Conservation (phyloP, 2,888 invertebrate genomes). For the Mechanitis mazaeus region DNA sequence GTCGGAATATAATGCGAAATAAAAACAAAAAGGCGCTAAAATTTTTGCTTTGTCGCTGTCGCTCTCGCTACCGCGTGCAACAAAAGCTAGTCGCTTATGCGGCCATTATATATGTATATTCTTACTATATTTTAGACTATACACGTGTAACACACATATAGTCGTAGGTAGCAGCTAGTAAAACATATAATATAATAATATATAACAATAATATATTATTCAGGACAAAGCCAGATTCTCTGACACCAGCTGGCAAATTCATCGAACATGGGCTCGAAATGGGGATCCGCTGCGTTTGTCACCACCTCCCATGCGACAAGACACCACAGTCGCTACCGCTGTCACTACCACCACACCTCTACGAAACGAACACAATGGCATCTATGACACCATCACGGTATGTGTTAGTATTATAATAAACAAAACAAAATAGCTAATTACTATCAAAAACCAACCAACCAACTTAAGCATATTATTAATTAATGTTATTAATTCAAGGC, state of each 20-base stretch:
- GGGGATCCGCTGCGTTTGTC: constrained; percentile 62
- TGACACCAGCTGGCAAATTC: constrained; percentile 85
- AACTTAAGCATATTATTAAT: too few relatives aligned
- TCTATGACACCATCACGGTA: constrained; percentile 71
- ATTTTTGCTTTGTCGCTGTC: too few relatives aligned
- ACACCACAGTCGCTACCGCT: constrained; percentile 37
- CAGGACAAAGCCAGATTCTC: constrained; percentile 82
- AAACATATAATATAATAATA: neutral
- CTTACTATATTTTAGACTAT: too few relatives aligned
- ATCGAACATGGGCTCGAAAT: constrained; percentile 80
- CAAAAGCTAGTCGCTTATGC: too few relatives aligned
- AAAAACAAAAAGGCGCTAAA: too few relatives aligned
- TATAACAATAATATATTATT: constrained; percentile 30
- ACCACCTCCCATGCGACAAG: constrained; percentile 50
- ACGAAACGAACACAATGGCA: constrained; percentile 59
- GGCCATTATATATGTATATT: too few relatives aligned
- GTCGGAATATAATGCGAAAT: too few relatives aligned
- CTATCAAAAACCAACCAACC: too few relatives aligned
- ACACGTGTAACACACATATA: neutral
- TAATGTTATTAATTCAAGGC: too few relatives aligned
- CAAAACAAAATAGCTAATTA: too few relatives aligned
- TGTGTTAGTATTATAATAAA: constrained; percentile 34
- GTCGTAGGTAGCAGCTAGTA: too few relatives aligned
- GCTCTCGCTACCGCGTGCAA: too few relatives aligned
- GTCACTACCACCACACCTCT: constrained; percentile 33